phyloP scores from a whole-genome alignment of 2,113 vertebrate species.

The Hemichromis elongatus region DNA sequence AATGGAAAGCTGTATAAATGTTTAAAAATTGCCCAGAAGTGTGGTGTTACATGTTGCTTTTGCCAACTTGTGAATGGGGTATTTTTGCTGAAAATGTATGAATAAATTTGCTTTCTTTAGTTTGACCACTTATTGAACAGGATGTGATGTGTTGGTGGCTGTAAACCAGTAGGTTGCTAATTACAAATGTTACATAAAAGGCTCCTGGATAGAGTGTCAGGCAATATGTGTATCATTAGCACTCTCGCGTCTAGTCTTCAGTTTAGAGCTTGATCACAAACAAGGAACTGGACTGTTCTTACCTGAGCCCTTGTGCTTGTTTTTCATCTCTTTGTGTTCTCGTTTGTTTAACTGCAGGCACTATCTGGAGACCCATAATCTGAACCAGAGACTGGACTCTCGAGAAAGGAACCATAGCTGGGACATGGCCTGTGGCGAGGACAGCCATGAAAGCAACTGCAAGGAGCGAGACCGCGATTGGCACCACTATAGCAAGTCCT shows the following conservation, averaged over 20 bases:
- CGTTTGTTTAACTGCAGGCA: slow-evolving; percentile 48
- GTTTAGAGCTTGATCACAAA: slow-evolving; percentile 1
- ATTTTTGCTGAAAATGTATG: neutral
- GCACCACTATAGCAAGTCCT: slow-evolving; percentile 94
- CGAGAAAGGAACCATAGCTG: slow-evolving; percentile 74
- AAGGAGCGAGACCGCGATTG: slow-evolving; percentile 78
- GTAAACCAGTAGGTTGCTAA: slow-evolving; percentile 46
- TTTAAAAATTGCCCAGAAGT: neutral
- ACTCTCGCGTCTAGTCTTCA: neutral
- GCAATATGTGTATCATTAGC: neutral
- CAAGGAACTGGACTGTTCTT: neutral
- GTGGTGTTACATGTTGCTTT: neutral
- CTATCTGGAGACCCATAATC: slow-evolving; percentile 63
- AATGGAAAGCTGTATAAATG: neutral
- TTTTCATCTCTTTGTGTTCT: neutral
- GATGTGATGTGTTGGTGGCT: neutral
- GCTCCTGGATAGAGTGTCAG: slow-evolving; percentile 31
- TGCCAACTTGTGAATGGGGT: neutral
- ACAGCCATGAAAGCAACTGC: slow-evolving; percentile 30
- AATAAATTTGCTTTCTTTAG: neutral
- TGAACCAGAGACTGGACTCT: slow-evolving; percentile 74
- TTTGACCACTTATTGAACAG: neutral
- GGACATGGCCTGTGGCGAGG: slow-evolving; percentile 75
- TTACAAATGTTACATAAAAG: slow-evolving; percentile 51
- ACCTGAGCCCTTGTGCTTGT: neutral